phyloP scores from a whole-genome alignment of 2,113 vertebrate genomes.

The Phylloscopus whistleri region DNA sequence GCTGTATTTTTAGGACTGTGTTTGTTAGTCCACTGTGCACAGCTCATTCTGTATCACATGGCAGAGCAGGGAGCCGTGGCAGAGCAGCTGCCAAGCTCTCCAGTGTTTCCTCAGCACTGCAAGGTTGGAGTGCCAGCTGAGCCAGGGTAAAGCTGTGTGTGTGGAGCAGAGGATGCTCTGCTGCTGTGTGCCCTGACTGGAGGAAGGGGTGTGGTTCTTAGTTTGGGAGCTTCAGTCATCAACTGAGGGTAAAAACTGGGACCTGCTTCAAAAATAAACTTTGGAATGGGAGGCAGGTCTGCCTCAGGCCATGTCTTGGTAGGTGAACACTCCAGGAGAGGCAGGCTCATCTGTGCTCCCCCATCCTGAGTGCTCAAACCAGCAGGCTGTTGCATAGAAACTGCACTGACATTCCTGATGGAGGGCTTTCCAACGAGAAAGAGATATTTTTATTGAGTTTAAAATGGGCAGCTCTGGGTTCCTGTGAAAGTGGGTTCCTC shows the following conservation, averaged over 20 bases:
- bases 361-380: neutral
- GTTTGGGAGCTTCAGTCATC: neutral
- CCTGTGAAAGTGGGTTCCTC: neutral
- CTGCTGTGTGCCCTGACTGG: rapidly evolving
- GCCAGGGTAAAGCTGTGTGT: neutral
- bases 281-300: neutral
- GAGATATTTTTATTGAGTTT: neutral
- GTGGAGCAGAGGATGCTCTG: neutral
- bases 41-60: neutral
- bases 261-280: neutral
- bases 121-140: rapidly evolving
- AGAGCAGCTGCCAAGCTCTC: neutral
- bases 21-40: neutral
- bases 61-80: neutral
- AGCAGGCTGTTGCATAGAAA: neutral
- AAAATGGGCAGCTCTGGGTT: neutral
- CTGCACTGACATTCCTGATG: neutral
- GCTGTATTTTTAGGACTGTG: neutral
- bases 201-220: neutral
- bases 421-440: neutral
- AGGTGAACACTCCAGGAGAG: neutral
- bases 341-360: neutral
- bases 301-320: neutral
- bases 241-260: neutral
- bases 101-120: neutral